Conservation (phyloP, 1,140 invertebrate genomes). For the Orchestia grillus region DNA sequence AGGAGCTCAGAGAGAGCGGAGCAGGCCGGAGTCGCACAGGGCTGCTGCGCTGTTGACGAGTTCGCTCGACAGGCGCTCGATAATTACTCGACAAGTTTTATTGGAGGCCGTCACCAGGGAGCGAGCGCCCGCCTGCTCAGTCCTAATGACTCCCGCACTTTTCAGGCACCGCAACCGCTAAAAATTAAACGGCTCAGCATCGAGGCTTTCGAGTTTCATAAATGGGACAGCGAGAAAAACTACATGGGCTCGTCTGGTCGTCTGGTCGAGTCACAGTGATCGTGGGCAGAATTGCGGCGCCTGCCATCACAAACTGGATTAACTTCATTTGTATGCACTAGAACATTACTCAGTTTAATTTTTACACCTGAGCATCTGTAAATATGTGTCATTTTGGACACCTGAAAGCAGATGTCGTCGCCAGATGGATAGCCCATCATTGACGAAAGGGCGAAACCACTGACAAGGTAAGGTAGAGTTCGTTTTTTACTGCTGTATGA, state of each 20-base stretch:
- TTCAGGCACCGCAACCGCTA: neutral
- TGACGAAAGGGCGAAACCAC: no score
- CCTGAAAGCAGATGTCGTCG: no score
- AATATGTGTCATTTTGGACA: no score
- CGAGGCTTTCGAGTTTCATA: neutral
- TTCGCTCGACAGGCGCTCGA: neutral
- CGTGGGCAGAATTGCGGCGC: neutral
- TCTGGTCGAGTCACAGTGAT: neutral
- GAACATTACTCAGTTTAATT: no score
- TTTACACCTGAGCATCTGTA: no score
- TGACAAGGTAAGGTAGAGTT: no score
- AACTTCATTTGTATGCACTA: neutral
- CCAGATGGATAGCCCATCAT: no score
- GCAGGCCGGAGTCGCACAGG: neutral
- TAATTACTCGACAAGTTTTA: conserved; percentile 21
- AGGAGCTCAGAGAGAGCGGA: neutral
- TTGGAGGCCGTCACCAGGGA: conserved; percentile 23
- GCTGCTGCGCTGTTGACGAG: neutral
- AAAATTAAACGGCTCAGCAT: neutral
- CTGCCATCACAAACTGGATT: neutral
- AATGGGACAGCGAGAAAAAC: neutral
- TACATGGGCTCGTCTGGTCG: neutral
- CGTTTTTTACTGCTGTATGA: no score
- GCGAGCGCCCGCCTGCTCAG: neutral
- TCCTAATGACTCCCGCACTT: neutral